Evolutionary conservation across 2,113 vertebrate genomes (phyloP).

Genomic region (Prinia subflava): DNA sequence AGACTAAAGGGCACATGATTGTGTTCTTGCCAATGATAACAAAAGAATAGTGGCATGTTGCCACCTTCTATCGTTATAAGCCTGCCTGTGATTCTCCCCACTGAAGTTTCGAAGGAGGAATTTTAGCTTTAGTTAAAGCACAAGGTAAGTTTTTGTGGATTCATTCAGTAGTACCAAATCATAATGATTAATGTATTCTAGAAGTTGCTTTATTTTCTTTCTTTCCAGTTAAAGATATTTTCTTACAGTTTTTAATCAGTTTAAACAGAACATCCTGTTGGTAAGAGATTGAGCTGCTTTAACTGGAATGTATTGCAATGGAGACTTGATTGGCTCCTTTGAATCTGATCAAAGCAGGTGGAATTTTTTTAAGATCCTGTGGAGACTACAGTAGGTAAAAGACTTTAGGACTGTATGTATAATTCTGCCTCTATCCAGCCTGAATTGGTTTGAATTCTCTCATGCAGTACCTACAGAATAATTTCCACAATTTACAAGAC

Average conservation of each 20-base stretch:
- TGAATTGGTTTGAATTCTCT: not conserved
- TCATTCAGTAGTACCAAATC: not conserved
- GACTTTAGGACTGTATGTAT: not conserved
- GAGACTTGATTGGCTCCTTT: not conserved
- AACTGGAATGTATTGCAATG: not conserved
- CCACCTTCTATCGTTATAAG: not conserved
- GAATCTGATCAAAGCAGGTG: not conserved
- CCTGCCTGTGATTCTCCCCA: not conserved
- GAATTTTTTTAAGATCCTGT: not conserved
- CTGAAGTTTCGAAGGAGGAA: not conserved
- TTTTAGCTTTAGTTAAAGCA: not conserved
- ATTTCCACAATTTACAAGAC: not conserved
- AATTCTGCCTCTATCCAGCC: not conserved
- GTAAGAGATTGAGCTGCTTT: not conserved
- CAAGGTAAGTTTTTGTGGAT: not conserved
- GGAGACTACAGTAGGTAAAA: not conserved
- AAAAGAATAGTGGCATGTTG: conserved; percentile 19
- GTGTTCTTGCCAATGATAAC: conserved; percentile 37
- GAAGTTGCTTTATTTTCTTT: not conserved
- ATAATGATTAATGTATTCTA: not conserved
- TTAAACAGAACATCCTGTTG: not conserved
- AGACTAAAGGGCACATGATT: conserved; percentile 33
- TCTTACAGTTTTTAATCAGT: not conserved
- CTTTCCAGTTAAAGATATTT: not conserved
- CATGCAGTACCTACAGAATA: not conserved